Conservation (phyloP, 1,140 invertebrate species). For the Agrypnia vestita region DNA sequence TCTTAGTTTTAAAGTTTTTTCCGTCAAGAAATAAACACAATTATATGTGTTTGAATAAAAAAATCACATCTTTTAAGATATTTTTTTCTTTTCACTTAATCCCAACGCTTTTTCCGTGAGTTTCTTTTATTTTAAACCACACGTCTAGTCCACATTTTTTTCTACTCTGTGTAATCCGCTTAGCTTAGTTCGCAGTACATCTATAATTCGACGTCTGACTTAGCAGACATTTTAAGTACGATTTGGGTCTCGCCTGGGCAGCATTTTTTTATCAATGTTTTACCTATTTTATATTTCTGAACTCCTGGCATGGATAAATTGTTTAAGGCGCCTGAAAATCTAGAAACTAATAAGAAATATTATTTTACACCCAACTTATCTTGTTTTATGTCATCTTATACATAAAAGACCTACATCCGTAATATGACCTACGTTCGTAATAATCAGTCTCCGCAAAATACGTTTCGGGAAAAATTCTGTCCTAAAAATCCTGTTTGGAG, state of each 20-base stretch:
- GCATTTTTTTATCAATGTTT: slow-evolving; percentile 7
- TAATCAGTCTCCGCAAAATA: too few relatives aligned
- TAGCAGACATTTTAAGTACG: slow-evolving; percentile 30
- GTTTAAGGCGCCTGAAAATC: background rate
- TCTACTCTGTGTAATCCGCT: slow-evolving; percentile 22
- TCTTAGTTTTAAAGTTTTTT: background rate
- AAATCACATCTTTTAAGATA: background rate
- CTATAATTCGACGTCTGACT: slow-evolving; percentile 28
- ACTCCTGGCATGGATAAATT: background rate
- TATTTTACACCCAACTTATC: too few relatives aligned
- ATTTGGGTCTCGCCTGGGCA: slow-evolving; percentile 13
- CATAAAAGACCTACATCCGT: too few relatives aligned
- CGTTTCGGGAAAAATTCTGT: too few relatives aligned
- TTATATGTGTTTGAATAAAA: too few relatives aligned
- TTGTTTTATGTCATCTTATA: too few relatives aligned
- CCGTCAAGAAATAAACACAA: too few relatives aligned
- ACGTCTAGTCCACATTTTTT: slow-evolving; percentile 35
- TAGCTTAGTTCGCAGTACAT: slow-evolving; percentile 36
- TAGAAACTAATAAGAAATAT: background rate
- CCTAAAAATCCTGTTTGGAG: too few relatives aligned
- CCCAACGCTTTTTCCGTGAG: background rate
- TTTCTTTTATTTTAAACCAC: slow-evolving; percentile 19
- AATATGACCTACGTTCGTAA: too few relatives aligned
- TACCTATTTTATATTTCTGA: slow-evolving; percentile 25
- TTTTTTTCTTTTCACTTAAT: background rate